Evolutionary conservation across 2,113 vertebrate genomes (phyloP).

Genomic region (Protomyctophum bolini): DNA sequence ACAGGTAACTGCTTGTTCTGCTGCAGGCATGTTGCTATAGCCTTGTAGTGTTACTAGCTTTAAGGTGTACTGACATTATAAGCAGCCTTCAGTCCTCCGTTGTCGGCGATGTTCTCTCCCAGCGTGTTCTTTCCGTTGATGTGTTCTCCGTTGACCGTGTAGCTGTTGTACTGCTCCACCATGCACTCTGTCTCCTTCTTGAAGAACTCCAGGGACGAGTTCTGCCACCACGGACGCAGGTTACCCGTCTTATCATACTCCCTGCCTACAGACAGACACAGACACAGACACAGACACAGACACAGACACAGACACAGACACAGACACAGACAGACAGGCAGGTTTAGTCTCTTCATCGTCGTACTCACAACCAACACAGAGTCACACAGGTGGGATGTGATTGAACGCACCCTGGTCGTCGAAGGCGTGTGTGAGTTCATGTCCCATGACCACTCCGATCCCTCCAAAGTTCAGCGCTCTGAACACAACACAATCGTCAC

Average conservation of each 20-base stretch:
- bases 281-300: not conserved
- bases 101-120: conserved; percentile 96
- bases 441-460: conserved; percentile 98
- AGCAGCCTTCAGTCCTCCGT: conserved; percentile 94
- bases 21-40: too few relatives aligned
- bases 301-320: not conserved
- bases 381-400: too few relatives aligned
- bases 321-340: not conserved
- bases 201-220: conserved; percentile 91
- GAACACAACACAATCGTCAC: conserved; percentile 20
- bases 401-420: conserved; percentile 92
- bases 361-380: too few relatives aligned
- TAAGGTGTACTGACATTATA: conserved; percentile 84
- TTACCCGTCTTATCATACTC: conserved; percentile 97
- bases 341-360: too few relatives aligned
- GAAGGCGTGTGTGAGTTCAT: conserved; percentile 96
- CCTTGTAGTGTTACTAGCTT: too few relatives aligned
- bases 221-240: conserved; percentile 95
- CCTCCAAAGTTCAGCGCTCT: conserved; percentile 97
- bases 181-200: conserved; percentile 91
- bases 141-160: conserved; percentile 88
- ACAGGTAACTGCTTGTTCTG: too few relatives aligned
- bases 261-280: conserved; percentile 76
- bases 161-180: conserved; percentile 89
- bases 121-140: conserved; percentile 94